Evolutionary conservation across 2,113 vertebrate genomes (phyloP).

Genomic region (Petaurus breviceps): DNA sequence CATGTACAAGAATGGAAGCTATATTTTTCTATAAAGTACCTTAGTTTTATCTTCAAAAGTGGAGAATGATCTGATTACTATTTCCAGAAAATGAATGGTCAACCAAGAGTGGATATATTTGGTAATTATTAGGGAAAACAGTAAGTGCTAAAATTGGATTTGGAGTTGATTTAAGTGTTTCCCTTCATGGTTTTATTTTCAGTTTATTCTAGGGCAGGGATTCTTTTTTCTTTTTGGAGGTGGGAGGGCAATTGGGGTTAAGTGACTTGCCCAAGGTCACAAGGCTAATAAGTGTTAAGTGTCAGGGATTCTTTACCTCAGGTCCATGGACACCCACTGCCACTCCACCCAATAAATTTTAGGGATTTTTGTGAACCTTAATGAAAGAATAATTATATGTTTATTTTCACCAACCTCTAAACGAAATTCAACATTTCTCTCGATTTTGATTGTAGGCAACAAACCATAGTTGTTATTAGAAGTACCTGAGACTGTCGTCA

Average conservation of each 20-base stretch:
- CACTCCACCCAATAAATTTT: background rate
- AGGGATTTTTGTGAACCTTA: background rate
- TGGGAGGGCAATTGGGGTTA: too few species aligned
- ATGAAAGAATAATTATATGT: background rate
- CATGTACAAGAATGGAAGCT: background rate
- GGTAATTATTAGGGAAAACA: background rate
- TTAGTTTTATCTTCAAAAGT: too few species aligned
- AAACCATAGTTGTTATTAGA: background rate
- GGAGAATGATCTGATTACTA: background rate
- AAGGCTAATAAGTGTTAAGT: too few species aligned
- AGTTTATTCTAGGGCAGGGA: background rate
- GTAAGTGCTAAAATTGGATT: background rate
- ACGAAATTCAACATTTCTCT: background rate
- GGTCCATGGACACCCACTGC: background rate
- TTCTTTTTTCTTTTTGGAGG: too few species aligned
- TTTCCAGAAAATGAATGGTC: too few species aligned
- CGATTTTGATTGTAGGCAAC: background rate
- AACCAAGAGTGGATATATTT: background rate
- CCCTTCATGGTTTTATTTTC: background rate
- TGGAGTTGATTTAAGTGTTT: background rate
- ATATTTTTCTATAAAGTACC: too few species aligned
- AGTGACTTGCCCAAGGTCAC: too few species aligned
- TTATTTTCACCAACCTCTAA: background rate
- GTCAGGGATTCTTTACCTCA: background rate
- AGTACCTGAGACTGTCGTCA: background rate